These are phyloP conservation scores for Rana temporaria DNA, from an alignment of 2,113 vertebrate species.

Conservation along the genomic window DNA sequence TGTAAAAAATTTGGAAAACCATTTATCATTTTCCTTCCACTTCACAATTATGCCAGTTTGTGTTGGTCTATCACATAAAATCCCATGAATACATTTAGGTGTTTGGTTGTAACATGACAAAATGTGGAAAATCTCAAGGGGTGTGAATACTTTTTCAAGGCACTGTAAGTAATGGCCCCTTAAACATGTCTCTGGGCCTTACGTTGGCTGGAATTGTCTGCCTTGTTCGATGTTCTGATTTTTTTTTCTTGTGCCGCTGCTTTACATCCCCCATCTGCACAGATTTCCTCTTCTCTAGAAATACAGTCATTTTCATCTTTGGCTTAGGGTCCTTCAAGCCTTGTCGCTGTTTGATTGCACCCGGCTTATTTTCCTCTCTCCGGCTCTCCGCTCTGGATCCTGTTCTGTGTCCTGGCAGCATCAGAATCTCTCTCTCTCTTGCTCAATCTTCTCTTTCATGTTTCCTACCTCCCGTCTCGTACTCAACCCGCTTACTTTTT, in stretches of 20 bases:
- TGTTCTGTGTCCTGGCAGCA: conserved; percentile 9
- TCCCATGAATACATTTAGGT: no score
- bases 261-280: neutral
- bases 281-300: conserved; percentile 6
- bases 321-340: neutral
- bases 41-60: no score
- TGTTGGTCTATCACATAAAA: no score
- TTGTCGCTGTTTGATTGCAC: neutral
- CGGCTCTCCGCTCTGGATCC: neutral
- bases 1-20: no score
- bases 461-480: conserved; percentile 6
- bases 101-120: no score
- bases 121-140: no score
- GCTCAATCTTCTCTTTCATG: conserved; percentile 28
- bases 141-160: no score
- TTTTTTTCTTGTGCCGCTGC: neutral
- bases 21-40: no score
- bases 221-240: neutral
- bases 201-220: no score
- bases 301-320: neutral
- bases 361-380: neutral
- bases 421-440: conserved; percentile 2
- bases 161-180: no score
- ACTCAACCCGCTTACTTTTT: conserved; percentile 17
- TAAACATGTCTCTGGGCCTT: no score